Evolutionary conservation across 2,113 vertebrate species (phyloP), one percentile per base, ranked within the genome.

Genomic region (Calidris pygmaea): DNA sequence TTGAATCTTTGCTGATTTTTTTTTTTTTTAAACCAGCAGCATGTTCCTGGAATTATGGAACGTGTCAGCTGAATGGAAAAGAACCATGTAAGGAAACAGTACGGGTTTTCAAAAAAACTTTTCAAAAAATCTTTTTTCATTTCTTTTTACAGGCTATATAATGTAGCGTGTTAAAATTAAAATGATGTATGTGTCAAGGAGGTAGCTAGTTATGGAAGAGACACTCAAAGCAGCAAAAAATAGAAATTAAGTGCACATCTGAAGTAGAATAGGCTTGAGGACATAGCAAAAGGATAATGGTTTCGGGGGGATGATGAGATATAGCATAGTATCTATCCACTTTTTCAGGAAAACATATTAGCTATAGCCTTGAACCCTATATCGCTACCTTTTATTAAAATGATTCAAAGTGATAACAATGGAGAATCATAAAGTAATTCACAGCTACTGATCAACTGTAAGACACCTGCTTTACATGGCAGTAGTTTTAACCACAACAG

Each of bases 111-210:
- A 43, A 81, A 77, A 53, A 47, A 35, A 10, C 45, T 48, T 87
- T 94, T 30, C 20, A 45, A 85, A 78, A 53, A 47, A 34, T 39
- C 22, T 63, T 37, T 8, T n/a, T 17, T 5, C 1, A 35, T 77
- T 89, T 93, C 18, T 37, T 73, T 84, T 84, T 56, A 73, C 59
- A 81, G 7, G 20, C 27, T 55, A 14, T 43, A 43, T 18, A 52
- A 47, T 9, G 8, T 50, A 48, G 21, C 0, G 0, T 35, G 29
- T 66, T 35, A 12, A 78, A 78, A 48, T 48, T 62, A 82, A 34
- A 73, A 74, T 67, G 10, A 53, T n/a, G 3, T 27, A 47, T 29
- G 23, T 19, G 30, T 39, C 50, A 89, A 59, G 68, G 17, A 87
- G 7, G 34, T 41, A 6, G 14, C 32, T 47, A 65, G 22, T 39